These are phyloP conservation scores for Pammene aurita DNA, from an alignment of 2,888 invertebrate genomes.

Conservation along the genomic window DNA sequence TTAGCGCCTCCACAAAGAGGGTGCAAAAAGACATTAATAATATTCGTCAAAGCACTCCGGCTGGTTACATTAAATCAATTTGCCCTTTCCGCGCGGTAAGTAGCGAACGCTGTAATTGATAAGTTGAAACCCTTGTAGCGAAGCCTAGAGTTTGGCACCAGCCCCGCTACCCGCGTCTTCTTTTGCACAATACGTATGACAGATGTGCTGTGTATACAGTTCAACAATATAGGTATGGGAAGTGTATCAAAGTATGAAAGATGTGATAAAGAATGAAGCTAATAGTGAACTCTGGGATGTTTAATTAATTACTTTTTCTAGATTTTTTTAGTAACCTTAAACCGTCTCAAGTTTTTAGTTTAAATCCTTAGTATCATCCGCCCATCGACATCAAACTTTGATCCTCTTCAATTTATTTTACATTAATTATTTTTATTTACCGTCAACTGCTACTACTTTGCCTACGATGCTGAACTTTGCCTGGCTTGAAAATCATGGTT, in stretches of 20 bases:
- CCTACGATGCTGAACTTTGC: too few relatives aligned
- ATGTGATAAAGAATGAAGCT: background rate
- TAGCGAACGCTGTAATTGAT: conserved; percentile 84
- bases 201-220: conserved; percentile 16
- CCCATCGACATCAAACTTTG: too few relatives aligned
- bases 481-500: too few relatives aligned
- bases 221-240: background rate
- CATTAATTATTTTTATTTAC: too few relatives aligned
- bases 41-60: conserved; percentile 83
- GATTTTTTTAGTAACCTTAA: too few relatives aligned
- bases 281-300: too few relatives aligned
- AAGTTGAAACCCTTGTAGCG: conserved; percentile 83
- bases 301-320: too few relatives aligned
- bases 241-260: background rate
- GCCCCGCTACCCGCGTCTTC: conserved; percentile 49
- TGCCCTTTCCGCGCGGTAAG: conserved; percentile 83
- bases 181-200: conserved; percentile 37
- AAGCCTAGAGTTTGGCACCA: conserved; percentile 77
- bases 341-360: too few relatives aligned
- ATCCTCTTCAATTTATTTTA: too few relatives aligned
- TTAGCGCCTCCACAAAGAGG: conserved; percentile 72
- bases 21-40: conserved; percentile 83
- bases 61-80: conserved; percentile 83
- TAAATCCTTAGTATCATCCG: too few relatives aligned
- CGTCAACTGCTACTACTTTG: too few relatives aligned